Evolutionary conservation across 1,140 invertebrate species (phyloP).

Genomic region (Tetramorium parvispinum): DNA sequence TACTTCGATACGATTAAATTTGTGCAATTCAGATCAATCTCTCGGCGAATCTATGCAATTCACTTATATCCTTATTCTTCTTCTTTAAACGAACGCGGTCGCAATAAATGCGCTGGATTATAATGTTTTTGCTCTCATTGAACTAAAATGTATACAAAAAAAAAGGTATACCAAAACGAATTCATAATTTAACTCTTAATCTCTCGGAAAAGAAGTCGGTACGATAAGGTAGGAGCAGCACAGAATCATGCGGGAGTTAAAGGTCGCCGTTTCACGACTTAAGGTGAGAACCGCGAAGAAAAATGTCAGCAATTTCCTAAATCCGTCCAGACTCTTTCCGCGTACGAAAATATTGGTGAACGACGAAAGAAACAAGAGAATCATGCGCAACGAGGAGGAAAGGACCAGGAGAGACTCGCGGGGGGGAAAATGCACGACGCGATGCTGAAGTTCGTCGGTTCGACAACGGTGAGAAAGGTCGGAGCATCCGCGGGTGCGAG

Average conservation of each 20-base stretch:
- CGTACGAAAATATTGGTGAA: constrained; percentile 76
- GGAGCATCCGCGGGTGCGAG: constrained; percentile 32
- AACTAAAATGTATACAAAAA: not conserved
- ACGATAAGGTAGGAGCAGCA: not conserved
- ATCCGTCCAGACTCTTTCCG: constrained; percentile 65
- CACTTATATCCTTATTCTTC: not conserved
- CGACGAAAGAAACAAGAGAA: constrained; percentile 71
- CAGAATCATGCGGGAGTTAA: constrained; percentile 13
- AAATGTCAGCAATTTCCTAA: constrained; percentile 76
- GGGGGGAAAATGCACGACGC: constrained; percentile 38
- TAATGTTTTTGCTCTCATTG: not conserved
- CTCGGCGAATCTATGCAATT: not conserved
- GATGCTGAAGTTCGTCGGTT: constrained; percentile 58
- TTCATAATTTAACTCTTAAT: not conserved
- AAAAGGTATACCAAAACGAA: not conserved
- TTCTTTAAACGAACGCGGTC: not conserved
- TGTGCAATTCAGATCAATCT: not conserved
- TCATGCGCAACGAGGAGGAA: constrained; percentile 61
- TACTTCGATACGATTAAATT: constrained; percentile 1
- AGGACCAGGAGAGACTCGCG: constrained; percentile 2
- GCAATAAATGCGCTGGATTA: not conserved
- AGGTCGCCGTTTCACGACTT: constrained; percentile 58
- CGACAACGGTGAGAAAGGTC: constrained; percentile 65
- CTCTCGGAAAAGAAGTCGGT: not conserved
- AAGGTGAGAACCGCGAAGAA: constrained; percentile 60